These are phyloP conservation scores for Cyrtonyx montezumae DNA, from an alignment of 2,113 vertebrate genomes.

Conservation along the genomic window DNA sequence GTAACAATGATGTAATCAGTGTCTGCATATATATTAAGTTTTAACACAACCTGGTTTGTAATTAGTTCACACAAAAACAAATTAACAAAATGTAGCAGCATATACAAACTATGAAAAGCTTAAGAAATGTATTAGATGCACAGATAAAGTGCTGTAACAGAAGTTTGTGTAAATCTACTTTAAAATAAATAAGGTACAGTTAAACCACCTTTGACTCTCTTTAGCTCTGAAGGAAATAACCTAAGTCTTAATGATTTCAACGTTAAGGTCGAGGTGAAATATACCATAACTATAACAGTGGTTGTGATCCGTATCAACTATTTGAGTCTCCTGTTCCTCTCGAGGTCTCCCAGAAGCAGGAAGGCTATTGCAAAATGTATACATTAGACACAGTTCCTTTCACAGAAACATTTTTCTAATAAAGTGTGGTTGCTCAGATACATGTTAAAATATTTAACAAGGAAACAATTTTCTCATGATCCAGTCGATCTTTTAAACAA, in stretches of 20 bases:
- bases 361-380: conserved; percentile 58
- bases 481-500: conserved; percentile 72
- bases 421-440: conserved; percentile 68
- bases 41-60: conserved; percentile 40
- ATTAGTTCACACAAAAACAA: conserved; percentile 29
- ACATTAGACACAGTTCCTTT: conserved; percentile 68
- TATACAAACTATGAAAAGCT: conserved; percentile 67
- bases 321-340: conserved; percentile 40
- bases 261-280: conserved; percentile 71
- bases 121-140: conserved; percentile 74
- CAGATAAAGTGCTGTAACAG: conserved; percentile 68
- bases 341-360: conserved; percentile 54
- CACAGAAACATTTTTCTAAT: conserved; percentile 70
- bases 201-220: conserved; percentile 62
- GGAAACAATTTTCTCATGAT: conserved; percentile 72
- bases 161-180: conserved; percentile 64
- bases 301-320: conserved; percentile 5
- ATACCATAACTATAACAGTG: conserved; percentile 16
- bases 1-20: conserved; percentile 2
- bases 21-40: conserved; percentile 51
- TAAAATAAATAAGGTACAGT: conserved; percentile 74
- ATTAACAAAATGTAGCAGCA: conserved; percentile 66
- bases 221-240: conserved; percentile 47
- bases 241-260: conserved; percentile 44
- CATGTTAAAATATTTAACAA: conserved; percentile 75